A percentile compares a stretch with the other conserved stretches of the same genome.
These are phyloP conservation scores for Desmophyllum pertusum DNA, from an alignment of 92 coral and sea anemone genomes.

Conservation along the genomic window DNA sequence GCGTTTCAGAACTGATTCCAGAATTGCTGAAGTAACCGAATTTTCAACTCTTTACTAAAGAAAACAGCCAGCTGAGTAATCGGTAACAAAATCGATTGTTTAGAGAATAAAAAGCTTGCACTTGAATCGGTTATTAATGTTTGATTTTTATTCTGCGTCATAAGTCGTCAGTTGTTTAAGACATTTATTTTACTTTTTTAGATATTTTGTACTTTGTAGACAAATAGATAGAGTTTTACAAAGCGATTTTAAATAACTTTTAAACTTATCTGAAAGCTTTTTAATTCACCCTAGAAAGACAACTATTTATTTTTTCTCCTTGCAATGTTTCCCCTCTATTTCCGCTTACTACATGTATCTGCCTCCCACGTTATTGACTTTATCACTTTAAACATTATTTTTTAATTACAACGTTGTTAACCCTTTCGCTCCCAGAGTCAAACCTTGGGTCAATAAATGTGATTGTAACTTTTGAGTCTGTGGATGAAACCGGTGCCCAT, in stretches of 20 bases:
- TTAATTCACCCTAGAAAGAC: background rate
- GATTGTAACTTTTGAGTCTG: no score
- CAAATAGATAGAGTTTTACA: background rate
- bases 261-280: background rate
- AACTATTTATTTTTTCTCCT: background rate
- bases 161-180: background rate
- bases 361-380: background rate
- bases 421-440: no score
- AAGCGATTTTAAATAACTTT: background rate
- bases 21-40: background rate
- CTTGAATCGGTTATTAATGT: background rate
- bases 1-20: background rate
- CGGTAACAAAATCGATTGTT: slow-evolving; percentile 6
- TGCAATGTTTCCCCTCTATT: no score
- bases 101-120: background rate
- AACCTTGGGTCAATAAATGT: no score
- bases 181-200: no score
- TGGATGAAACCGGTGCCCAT: no score
- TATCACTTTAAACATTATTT: no score
- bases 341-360: background rate
- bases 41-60: background rate
- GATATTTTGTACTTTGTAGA: background rate
- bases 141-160: background rate
- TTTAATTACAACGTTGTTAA: no score
- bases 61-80: slow-evolving; percentile 19